Percentiles rank a stretch among this genome's conserved stretches.
Conservation (phyloP, 1,140 invertebrate species). For the Hermetia illucens region DNA sequence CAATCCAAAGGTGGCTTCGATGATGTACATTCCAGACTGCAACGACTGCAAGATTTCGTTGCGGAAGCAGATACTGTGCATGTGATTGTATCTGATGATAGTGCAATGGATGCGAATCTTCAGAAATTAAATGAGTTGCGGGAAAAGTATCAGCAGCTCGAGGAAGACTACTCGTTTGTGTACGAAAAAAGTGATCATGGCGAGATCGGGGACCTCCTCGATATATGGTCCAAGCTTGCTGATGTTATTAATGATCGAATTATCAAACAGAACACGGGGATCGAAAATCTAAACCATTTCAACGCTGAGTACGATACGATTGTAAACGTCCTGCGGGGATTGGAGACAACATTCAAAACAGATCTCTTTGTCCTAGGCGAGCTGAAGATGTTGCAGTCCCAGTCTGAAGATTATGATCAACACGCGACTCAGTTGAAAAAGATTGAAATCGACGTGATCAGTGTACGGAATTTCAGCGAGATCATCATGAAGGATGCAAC, state of each 20-base stretch:
- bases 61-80: conserved; percentile 30
- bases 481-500: conserved; percentile 28
- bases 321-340: conserved; percentile 15
- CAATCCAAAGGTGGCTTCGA: conserved; percentile 20
- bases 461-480: conserved; percentile 26
- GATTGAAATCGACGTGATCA: conserved; percentile 28
- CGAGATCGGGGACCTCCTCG: conserved; percentile 14
- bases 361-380: conserved; percentile 6
- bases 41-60: conserved; percentile 24
- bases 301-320: conserved; percentile 24
- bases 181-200: conserved; percentile 13
- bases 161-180: conserved; percentile 26
- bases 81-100: conserved; percentile 34
- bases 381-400: background rate
- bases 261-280: conserved; percentile 27
- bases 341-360: conserved; percentile 10
- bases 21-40: conserved; percentile 13
- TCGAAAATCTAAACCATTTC: conserved; percentile 28
- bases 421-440: conserved; percentile 20
- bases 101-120: conserved; percentile 29
- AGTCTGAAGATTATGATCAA: conserved; percentile 3
- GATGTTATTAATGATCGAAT: conserved; percentile 21
- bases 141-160: conserved; percentile 29
- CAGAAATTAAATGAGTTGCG: conserved; percentile 26
- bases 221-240: conserved; percentile 19